Conservation (phyloP, 2,113 vertebrate genomes). For the Oncorhynchus tshawytscha region DNA sequence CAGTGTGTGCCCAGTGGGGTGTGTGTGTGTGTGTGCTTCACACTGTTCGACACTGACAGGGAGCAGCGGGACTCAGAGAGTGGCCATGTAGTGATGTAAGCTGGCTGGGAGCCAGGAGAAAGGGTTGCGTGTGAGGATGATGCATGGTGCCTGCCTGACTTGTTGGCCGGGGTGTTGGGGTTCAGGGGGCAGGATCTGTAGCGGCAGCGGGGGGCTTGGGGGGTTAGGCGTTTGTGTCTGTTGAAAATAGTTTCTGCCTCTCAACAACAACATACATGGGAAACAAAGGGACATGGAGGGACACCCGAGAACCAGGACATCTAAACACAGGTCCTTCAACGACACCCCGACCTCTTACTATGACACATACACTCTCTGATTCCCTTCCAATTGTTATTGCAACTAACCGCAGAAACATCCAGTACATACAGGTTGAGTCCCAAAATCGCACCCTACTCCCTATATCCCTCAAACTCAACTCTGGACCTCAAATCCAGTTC, state of each 20-base stretch:
- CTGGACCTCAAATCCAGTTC: too few relatives aligned
- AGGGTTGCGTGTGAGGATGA: conserved; percentile 33
- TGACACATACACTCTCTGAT: background rate
- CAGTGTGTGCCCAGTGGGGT: background rate
- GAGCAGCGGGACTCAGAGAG: conserved; percentile 33
- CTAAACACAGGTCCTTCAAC: background rate
- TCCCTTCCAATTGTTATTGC: background rate
- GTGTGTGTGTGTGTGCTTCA: conserved; percentile 4
- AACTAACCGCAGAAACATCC: background rate
- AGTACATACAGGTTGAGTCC: background rate
- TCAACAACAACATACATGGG: conserved; percentile 23
- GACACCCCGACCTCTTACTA: background rate
- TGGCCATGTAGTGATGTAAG: conserved; percentile 31
- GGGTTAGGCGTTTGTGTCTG: conserved; percentile 39
- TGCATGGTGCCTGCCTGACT: conserved; percentile 65
- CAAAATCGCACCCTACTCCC: too few relatives aligned
- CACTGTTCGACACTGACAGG: conserved; percentile 20
- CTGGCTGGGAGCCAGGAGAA: conserved; percentile 29
- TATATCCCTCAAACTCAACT: too few relatives aligned
- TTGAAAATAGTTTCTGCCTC: conserved; percentile 46
- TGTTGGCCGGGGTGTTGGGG: conserved; percentile 37
- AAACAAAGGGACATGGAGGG: conserved; percentile 14
- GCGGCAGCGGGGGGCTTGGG: background rate
- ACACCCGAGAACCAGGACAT: conserved; percentile 13
- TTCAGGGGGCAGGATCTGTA: background rate